Evolutionary conservation across 2,113 vertebrate genomes (phyloP).

Genomic region (Thymallus thymallus): DNA sequence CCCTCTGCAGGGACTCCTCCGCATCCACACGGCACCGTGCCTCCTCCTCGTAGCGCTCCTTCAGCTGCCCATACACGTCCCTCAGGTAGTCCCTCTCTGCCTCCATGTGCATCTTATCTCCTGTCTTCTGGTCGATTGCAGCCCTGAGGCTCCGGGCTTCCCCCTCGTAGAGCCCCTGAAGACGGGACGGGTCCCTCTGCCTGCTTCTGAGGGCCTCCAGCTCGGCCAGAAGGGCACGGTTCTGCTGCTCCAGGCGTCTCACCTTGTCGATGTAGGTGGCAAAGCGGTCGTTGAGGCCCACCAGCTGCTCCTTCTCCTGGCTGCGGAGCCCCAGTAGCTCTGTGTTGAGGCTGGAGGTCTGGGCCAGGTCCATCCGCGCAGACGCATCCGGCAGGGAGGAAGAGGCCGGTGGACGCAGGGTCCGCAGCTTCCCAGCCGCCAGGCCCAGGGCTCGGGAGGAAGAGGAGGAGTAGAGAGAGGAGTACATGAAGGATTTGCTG

Average conservation of each 20-base stretch:
- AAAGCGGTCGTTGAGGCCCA: constrained; percentile 81
- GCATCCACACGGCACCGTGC: constrained; percentile 52
- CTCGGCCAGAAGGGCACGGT: constrained; percentile 71
- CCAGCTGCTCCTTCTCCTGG: constrained; percentile 79
- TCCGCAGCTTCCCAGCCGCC: constrained; percentile 58
- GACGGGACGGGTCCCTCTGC: constrained; percentile 70
- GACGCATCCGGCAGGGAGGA: constrained; percentile 40
- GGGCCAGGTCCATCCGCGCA: constrained; percentile 67
- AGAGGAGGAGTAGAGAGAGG: constrained; percentile 50
- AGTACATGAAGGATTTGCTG: constrained; percentile 56
- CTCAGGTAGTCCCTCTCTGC: constrained; percentile 68
- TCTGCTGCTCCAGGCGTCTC: constrained; percentile 77
- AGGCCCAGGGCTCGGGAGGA: constrained; percentile 54
- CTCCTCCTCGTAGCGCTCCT: constrained; percentile 73
- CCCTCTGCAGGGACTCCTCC: constrained; percentile 65
- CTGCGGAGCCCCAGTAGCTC: constrained; percentile 77
- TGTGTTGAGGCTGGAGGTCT: constrained; percentile 69
- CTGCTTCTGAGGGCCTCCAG: constrained; percentile 69
- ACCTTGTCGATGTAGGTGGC: constrained; percentile 82
- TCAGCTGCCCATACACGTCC: constrained; percentile 63
- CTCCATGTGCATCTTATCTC: constrained; percentile 72
- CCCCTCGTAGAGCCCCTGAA: constrained; percentile 73
- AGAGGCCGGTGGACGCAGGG: constrained; percentile 44
- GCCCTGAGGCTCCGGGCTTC: constrained; percentile 71
- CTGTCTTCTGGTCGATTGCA: constrained; percentile 71